Conservation (phyloP, 1,140 invertebrate genomes). For the Thrips palmi region DNA sequence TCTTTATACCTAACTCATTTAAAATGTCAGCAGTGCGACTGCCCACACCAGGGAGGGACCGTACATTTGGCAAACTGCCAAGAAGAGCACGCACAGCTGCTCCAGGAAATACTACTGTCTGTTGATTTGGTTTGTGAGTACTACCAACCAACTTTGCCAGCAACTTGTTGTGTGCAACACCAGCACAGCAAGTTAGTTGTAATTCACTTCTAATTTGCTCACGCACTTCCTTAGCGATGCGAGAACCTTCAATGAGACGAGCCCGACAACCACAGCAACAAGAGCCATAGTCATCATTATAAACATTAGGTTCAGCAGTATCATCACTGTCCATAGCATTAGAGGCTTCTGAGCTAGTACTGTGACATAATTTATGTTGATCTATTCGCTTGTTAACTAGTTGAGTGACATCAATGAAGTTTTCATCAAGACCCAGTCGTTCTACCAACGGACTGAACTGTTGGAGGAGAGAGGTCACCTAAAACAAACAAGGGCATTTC, state of each 20-base stretch:
- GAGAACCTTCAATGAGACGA: constrained; percentile 41
- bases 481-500: too few relatives aligned
- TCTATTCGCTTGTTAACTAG: constrained; percentile 35
- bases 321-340: constrained; percentile 11
- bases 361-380: constrained; percentile 20
- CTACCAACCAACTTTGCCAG: constrained; percentile 57
- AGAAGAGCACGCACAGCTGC: constrained; percentile 40
- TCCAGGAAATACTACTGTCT: constrained; percentile 55
- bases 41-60: constrained; percentile 52
- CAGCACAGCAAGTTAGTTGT: constrained; percentile 58
- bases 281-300: constrained; percentile 10
- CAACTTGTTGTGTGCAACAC: constrained; percentile 66
- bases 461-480: constrained; percentile 40
- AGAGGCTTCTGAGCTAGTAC: constrained; percentile 7
- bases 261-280: constrained; percentile 52
- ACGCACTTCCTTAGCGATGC: constrained; percentile 50
- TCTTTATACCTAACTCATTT: constrained; percentile 37
- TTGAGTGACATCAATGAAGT: constrained; percentile 53
- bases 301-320: constrained; percentile 15
- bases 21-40: constrained; percentile 41
- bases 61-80: constrained; percentile 33
- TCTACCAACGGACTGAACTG: constrained; percentile 49
- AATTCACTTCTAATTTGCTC: constrained; percentile 40
- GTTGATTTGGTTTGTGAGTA: constrained; percentile 58
- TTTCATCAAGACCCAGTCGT: constrained; percentile 62